Conservation (phyloP, 2,797 vertebrate species). For the Mormyrus proboscirostris region DNA sequence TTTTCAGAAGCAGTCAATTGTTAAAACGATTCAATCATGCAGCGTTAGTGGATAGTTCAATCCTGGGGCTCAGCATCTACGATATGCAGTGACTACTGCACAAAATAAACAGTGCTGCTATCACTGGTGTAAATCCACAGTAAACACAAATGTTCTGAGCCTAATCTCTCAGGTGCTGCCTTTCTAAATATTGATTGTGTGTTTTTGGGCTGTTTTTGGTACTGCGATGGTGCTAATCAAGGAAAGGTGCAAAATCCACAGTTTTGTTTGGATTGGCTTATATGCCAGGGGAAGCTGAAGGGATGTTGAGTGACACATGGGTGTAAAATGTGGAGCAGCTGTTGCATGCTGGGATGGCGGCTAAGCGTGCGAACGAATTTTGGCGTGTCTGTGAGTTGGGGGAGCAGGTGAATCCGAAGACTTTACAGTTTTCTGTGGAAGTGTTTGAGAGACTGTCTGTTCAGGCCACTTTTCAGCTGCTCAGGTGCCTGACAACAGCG, state of each 20-base stretch:
- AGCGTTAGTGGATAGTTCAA: neutral
- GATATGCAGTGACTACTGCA: neutral
- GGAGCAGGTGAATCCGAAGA: neutral
- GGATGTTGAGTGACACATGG: neutral
- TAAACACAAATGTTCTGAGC: conserved; percentile 19
- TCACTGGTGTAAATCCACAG: neutral
- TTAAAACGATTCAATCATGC: neutral
- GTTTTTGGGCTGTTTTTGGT: conserved; percentile 3
- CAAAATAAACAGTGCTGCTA: neutral
- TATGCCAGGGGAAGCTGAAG: neutral
- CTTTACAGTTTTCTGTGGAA: neutral
- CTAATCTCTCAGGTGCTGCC: conserved; percentile 9
- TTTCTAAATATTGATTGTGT: conserved; percentile 23
- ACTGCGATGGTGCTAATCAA: neutral
- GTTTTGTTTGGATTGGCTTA: neutral
- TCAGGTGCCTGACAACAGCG: neutral
- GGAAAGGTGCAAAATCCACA: conserved; percentile 16
- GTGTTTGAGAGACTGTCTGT: neutral
- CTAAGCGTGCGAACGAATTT: neutral
- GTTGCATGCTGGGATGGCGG: neutral
- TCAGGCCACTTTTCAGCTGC: neutral
- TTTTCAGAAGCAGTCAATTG: neutral
- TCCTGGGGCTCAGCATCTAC: neutral
- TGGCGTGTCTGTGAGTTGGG: neutral
- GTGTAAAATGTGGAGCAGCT: neutral